phyloP scores from a whole-genome alignment of 2,797 vertebrate genomes.

The Fringilla coelebs region DNA sequence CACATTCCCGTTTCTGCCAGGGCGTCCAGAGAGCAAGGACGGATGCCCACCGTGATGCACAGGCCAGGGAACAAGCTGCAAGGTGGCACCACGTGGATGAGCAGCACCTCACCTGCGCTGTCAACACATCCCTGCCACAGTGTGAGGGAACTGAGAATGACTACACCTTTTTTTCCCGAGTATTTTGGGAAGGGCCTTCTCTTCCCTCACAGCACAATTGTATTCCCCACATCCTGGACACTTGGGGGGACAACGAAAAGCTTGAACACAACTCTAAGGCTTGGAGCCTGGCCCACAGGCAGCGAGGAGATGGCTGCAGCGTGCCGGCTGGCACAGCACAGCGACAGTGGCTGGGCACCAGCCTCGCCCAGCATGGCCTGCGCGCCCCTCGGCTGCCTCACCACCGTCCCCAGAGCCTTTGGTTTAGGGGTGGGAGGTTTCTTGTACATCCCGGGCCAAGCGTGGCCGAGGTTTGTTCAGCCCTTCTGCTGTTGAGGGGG shows the following conservation, averaged over 20 bases:
- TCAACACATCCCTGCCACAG: not conserved
- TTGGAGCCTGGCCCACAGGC: not conserved
- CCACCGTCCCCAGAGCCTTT: not conserved
- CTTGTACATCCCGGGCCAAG: not conserved
- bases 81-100: not conserved
- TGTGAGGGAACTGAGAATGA: not conserved
- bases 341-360: rapidly evolving
- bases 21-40: not conserved
- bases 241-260: not conserved
- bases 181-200: not conserved
- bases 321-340: not conserved
- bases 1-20: not conserved
- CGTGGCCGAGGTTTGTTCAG: not conserved
- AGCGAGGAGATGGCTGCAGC: not conserved
- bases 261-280: not conserved
- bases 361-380: not conserved
- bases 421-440: not conserved
- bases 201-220: not conserved
- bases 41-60: rapidly evolving
- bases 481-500: constrained; percentile 2
- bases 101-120: not conserved
- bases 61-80: not conserved
- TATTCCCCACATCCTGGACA: not conserved
- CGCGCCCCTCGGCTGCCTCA: not conserved
- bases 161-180: not conserved